phyloP scores from a whole-genome alignment of 2,113 vertebrate genomes.

The Probosciger aterrimus region DNA sequence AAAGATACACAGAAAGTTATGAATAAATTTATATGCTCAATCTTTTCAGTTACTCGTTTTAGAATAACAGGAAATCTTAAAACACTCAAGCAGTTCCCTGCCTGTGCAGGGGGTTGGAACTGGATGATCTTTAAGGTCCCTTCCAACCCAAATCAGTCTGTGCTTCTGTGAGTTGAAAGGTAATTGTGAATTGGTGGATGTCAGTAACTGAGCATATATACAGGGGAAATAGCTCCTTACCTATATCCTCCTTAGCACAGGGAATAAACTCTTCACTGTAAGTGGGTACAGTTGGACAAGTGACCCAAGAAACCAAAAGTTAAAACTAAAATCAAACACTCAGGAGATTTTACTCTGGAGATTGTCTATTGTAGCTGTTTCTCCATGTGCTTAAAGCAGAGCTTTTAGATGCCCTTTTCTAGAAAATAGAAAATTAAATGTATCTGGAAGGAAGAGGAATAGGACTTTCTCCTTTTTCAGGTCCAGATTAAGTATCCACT shows the following conservation, averaged over 20 bases:
- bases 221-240: neutral
- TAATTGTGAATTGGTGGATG: neutral
- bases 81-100: neutral
- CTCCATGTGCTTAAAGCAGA: neutral
- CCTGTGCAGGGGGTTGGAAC: neutral
- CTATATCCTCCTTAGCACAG: neutral
- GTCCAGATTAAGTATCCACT: neutral
- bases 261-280: neutral
- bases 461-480: neutral
- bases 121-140: neutral
- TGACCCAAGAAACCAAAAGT: neutral
- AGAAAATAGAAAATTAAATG: neutral
- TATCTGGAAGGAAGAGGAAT: neutral
- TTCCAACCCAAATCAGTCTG: neutral
- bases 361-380: neutral
- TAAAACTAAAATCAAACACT: neutral
- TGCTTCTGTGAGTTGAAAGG: neutral
- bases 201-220: fast-evolving
- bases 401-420: neutral
- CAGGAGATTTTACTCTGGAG: neutral
- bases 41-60: neutral
- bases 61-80: neutral
- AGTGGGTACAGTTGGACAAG: neutral
- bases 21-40: fast-evolving
- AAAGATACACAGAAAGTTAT: neutral